Conservation (phyloP, 37 sponge, comb jelly and placozoan species). For the Geodia barretti region DNA sequence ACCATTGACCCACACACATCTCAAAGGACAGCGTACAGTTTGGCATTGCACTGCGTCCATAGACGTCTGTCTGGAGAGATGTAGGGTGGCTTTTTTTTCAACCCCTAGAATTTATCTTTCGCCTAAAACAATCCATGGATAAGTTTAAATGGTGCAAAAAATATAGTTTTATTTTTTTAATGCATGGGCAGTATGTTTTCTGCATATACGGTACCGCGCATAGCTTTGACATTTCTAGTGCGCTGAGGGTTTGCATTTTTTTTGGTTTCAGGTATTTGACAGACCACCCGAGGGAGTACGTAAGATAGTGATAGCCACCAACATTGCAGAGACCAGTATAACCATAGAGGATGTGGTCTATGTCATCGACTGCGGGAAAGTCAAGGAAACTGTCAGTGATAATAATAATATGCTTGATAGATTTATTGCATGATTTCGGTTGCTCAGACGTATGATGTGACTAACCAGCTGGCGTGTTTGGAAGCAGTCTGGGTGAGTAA, state of each 20-base stretch:
- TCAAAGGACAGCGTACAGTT: no score
- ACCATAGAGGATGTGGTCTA: slow-evolving; percentile 93
- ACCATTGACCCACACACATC: no score
- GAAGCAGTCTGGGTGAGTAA: slow-evolving; percentile 82
- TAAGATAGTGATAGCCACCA: slow-evolving; percentile 83
- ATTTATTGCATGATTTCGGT: background rate
- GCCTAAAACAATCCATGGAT: no score
- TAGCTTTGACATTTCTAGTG: no score
- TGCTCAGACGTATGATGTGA: slow-evolving; percentile 64
- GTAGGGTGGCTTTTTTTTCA: no score
- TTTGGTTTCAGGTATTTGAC: slow-evolving; percentile 69
- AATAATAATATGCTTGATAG: background rate
- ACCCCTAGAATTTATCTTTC: no score
- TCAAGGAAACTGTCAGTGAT: slow-evolving; percentile 74
- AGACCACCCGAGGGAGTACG: slow-evolving; percentile 77
- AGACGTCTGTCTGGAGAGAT: no score
- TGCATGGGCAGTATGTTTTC: no score
- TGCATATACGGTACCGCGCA: no score
- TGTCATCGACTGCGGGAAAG: slow-evolving; percentile 89
- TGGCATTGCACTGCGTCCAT: no score
- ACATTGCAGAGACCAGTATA: slow-evolving; percentile 91
- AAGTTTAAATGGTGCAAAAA: no score
- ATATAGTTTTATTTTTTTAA: no score
- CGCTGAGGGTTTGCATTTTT: background rate
- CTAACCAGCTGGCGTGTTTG: slow-evolving; percentile 63